phyloP scores from a whole-genome alignment of 2,113 vertebrate genomes.

The Mesoclemmys tuberculata region DNA sequence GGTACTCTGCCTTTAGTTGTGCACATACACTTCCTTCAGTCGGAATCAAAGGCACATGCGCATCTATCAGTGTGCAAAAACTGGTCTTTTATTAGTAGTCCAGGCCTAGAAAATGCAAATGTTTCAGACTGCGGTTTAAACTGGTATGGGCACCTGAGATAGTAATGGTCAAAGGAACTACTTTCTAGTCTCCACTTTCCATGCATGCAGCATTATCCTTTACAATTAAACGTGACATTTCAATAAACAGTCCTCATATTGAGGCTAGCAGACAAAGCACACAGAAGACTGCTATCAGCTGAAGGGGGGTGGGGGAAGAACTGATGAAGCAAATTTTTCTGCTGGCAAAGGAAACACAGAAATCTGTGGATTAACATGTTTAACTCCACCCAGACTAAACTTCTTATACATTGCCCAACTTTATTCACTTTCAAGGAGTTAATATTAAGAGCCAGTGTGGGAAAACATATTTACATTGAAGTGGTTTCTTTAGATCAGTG shows the following conservation, averaged over 20 bases:
- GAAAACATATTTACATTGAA: not conserved
- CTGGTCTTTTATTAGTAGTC: not conserved
- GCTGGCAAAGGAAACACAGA: not conserved
- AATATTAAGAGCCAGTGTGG: not conserved
- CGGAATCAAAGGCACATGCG: not conserved
- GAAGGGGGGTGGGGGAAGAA: not conserved
- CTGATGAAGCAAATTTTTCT: not conserved
- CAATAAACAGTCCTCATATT: not conserved
- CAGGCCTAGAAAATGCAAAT: not conserved
- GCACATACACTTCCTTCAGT: not conserved
- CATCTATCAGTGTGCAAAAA: not conserved
- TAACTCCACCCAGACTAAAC: not conserved
- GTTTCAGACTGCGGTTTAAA: not conserved
- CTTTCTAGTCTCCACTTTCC: constrained; percentile 1
- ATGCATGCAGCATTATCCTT: not conserved
- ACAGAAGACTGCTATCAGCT: not conserved
- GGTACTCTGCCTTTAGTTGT: not conserved
- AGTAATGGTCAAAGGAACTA: not conserved
- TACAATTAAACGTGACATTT: constrained; percentile 33
- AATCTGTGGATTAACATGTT: not conserved
- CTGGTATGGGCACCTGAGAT: not conserved
- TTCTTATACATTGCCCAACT: rapidly evolving
- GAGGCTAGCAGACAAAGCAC: constrained; percentile 11
- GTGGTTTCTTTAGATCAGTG: not conserved
- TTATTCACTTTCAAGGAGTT: not conserved